Conservation (phyloP, 2,113 vertebrate genomes). For the Mustela nigripes region DNA sequence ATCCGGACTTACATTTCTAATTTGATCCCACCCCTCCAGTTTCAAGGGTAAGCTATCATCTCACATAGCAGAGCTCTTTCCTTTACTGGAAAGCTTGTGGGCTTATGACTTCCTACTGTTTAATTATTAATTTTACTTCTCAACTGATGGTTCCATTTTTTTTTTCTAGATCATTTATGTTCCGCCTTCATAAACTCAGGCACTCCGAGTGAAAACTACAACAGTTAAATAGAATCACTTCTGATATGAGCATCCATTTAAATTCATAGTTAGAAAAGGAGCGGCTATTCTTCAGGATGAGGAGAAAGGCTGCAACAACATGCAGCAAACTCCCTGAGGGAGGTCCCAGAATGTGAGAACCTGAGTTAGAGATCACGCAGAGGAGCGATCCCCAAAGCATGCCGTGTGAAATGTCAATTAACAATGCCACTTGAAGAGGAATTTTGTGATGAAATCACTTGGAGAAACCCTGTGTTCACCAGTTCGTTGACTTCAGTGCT, state of each 20-base stretch:
- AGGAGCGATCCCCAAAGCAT: background rate
- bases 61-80: constrained; percentile 30
- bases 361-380: background rate
- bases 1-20: constrained; percentile 37
- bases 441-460: background rate
- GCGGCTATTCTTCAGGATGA: background rate
- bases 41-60: background rate
- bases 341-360: background rate
- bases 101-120: constrained; percentile 16
- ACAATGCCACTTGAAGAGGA: background rate
- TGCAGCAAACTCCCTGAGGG: background rate
- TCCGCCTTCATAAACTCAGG: background rate
- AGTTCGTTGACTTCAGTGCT: background rate
- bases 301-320: background rate
- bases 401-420: background rate
- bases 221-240: background rate
- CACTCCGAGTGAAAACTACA: background rate
- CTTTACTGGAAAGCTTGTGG: background rate
- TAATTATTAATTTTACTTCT: constrained; percentile 56
- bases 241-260: background rate
- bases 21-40: background rate
- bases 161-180: background rate
- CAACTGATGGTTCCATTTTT: background rate
- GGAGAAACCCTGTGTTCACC: background rate
- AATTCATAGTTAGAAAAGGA: constrained; percentile 24